Percentiles rank a stretch among this genome's conserved stretches.
Evolutionary conservation across 2,797 vertebrate species (phyloP).

Genomic region (Eulemur coronatus): DNA sequence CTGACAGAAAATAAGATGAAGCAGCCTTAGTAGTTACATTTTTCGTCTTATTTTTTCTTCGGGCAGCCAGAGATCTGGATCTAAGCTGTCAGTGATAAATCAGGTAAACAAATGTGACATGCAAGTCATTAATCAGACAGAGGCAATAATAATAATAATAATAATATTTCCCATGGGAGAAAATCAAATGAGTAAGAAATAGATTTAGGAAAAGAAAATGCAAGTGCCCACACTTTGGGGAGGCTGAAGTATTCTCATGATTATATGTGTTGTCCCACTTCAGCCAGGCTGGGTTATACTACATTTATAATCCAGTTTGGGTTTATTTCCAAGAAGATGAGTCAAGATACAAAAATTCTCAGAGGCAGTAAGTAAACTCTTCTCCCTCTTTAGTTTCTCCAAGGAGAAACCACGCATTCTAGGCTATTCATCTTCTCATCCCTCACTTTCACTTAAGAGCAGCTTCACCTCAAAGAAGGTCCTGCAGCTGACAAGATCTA

Average conservation of each 20-base stretch:
- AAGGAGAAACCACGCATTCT: neutral
- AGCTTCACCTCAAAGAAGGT: neutral
- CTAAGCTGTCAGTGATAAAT: constrained; percentile 21
- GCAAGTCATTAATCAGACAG: neutral
- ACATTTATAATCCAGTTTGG: constrained; percentile 10
- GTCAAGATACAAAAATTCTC: neutral
- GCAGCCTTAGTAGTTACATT: neutral
- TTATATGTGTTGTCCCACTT: neutral
- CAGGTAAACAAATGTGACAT: neutral
- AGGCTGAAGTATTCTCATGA: neutral
- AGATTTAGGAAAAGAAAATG: constrained; percentile 39
- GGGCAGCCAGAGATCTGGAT: neutral
- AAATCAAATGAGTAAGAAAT: constrained; percentile 1
- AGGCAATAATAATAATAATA: neutral
- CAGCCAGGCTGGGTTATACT: neutral
- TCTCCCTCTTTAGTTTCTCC: neutral
- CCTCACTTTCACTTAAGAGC: neutral
- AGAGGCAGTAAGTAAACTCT: neutral
- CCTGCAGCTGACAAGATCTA: neutral
- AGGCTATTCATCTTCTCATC: neutral
- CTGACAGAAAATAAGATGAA: neutral
- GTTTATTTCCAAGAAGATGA: constrained; percentile 14
- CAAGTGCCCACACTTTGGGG: neutral
- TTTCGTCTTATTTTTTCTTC: neutral
- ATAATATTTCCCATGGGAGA: neutral